Conservation (phyloP, 2,113 vertebrate species). For the Coracopsis vasa region DNA sequence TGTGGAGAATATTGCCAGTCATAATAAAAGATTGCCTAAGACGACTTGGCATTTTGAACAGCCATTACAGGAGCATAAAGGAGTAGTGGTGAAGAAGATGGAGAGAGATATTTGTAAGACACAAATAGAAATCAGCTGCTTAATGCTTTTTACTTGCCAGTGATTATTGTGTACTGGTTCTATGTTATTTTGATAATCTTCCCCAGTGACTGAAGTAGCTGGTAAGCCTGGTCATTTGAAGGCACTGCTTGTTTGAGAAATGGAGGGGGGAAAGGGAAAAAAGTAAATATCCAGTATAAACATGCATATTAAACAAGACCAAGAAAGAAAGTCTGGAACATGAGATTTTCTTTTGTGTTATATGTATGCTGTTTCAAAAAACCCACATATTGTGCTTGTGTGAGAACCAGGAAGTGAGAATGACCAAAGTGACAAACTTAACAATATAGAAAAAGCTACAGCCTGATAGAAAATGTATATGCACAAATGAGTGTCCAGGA, state of each 20-base stretch:
- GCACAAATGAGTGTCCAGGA: not conserved
- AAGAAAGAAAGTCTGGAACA: not conserved
- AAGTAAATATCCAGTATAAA: not conserved
- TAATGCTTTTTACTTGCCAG: not conserved
- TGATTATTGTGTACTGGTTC: not conserved
- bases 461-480: not conserved
- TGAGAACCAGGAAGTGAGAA: slow-evolving; percentile 20
- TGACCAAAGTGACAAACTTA: not conserved
- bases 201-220: not conserved
- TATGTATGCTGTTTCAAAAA: not conserved
- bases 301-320: not conserved
- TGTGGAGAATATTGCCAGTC: not conserved
- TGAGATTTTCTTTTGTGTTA: not conserved
- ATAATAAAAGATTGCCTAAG: not conserved
- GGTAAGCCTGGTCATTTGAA: not conserved
- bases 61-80: not conserved
- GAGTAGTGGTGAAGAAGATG: not conserved
- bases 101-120: not conserved
- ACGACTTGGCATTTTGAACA: not conserved
- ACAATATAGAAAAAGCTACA: not conserved
- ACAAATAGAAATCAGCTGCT: not conserved
- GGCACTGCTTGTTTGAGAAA: not conserved
- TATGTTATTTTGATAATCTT: not conserved
- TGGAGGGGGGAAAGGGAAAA: not conserved
- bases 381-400: not conserved